Evolutionary conservation across 2,113 vertebrate genomes (phyloP).

Genomic region (Psilopogon haemacephalus): DNA sequence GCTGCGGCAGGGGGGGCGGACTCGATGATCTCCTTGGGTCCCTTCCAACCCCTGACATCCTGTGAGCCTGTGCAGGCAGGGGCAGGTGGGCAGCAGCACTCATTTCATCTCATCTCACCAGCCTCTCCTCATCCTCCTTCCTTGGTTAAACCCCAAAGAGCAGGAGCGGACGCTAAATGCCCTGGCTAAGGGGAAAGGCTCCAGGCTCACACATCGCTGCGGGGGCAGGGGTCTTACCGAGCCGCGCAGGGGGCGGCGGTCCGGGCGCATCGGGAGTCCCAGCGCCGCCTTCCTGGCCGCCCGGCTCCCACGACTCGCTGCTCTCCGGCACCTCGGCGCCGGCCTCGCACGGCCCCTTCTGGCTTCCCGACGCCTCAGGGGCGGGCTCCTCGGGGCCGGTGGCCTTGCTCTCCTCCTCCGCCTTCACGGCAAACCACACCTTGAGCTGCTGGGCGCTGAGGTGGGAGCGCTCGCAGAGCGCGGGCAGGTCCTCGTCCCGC

Average conservation of each 20-base stretch:
- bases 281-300: slow-evolving; percentile 32
- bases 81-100: rapidly evolving
- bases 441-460: slow-evolving; percentile 85
- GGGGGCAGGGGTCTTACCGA: slow-evolving; percentile 65
- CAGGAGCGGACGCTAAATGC: rapidly evolving
- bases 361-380: not conserved
- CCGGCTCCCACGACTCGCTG: slow-evolving; percentile 69
- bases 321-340: slow-evolving; percentile 65
- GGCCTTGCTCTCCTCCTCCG: slow-evolving; percentile 66
- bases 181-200: not conserved
- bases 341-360: slow-evolving; percentile 19
- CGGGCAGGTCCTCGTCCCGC: slow-evolving; percentile 82
- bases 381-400: slow-evolving; percentile 22
- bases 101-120: rapidly evolving
- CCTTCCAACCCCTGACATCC: no score
- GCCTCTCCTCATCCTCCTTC: not conserved
- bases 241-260: slow-evolving; percentile 39
- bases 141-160: not conserved
- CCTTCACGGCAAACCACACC: slow-evolving; percentile 83
- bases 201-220: not conserved
- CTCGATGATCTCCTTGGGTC: no score
- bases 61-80: no score
- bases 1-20: no score
- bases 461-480: slow-evolving; percentile 79
- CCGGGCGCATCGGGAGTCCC: slow-evolving; percentile 34